Evolutionary conservation across 2,113 vertebrate genomes (phyloP).

Genomic region (Seriola rivoliana): DNA sequence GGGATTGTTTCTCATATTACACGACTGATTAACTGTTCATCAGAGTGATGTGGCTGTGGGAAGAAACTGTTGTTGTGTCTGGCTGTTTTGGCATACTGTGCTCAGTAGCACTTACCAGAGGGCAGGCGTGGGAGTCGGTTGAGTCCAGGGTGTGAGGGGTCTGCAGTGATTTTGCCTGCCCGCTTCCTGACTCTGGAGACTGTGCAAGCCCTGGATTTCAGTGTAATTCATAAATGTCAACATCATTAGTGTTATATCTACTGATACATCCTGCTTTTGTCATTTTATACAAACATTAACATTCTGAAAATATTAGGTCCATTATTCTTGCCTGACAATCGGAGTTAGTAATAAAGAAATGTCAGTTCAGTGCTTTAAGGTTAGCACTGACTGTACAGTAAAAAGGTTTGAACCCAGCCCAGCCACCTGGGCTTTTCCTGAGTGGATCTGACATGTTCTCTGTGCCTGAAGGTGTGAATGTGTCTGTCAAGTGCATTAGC

Average conservation of each 20-base stretch:
- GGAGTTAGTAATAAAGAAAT: background rate
- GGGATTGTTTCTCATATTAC: no score
- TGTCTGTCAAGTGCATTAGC: slow-evolving; percentile 23
- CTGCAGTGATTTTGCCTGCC: no score
- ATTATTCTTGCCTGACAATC: background rate
- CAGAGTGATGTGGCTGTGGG: no score
- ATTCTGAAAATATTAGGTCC: background rate
- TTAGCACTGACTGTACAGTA: background rate
- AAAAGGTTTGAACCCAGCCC: background rate
- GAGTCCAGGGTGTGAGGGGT: no score
- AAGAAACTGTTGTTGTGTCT: no score
- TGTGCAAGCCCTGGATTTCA: no score
- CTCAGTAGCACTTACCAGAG: no score
- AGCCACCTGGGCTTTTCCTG: background rate
- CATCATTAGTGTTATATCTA: background rate
- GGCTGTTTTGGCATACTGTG: no score
- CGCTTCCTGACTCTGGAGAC: no score
- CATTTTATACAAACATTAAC: background rate
- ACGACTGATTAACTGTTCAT: no score
- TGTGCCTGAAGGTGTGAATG: slow-evolving; percentile 40
- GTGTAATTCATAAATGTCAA: background rate
- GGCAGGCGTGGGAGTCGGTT: no score
- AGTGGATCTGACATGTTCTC: slow-evolving; percentile 10
- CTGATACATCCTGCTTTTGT: background rate
- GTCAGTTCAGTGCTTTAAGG: background rate